Base-by-base conservation (phyloP, 2,113 vertebrate species). In the Chaetodon trifascialis region DNA sequence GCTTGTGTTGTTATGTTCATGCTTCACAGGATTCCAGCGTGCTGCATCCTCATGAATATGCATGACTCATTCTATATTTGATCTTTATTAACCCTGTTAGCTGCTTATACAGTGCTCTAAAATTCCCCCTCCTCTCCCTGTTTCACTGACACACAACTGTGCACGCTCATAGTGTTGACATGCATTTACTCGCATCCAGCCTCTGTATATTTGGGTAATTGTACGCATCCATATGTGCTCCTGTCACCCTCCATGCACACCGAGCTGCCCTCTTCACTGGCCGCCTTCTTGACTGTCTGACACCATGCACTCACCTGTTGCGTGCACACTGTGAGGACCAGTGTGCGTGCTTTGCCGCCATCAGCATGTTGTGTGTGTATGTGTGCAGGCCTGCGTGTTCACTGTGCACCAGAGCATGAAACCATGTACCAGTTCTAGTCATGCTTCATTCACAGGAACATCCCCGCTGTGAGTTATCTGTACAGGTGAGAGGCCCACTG, bases 41-140 rank as follows among this genome's bases (percentile, higher is more conserved):
- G 81, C 71, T 59, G 71, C 74, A 49, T 12, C 8, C 63, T 76
- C 73, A 82, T 91, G 77, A 86, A 91, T 94, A 91, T 90, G 85
- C 80, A 93, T 73, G 76, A 52, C 7, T 78, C 2, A 42, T 60
- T 71, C 76, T 83, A 84, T 78, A 85, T 90, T 84, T 91, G 73
- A 87, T 85, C 83, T 87, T 76, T 83, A 79, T 84, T 82, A 87
- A 88, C 72, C 64, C 62, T 42, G 75, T 86, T 68, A 62, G 36
- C 23, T 73, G 21, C 47, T 36, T 44, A 63, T 51, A 51, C 62
- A 66, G 2, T 49, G 55, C 65, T 85, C n/a, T 58, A 47, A 52
- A 68, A 63, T 56, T 23, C 73, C 14, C 42, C 23, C 19, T 21
- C 5, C n/a, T 19, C 40, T 62, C 21, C 9, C 2, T 56, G 1